A percentile compares a stretch with the other conserved stretches of the same genome.
phyloP scores from a whole-genome alignment of 2,888 invertebrate species.

The Caenorhabditis imperialis region DNA sequence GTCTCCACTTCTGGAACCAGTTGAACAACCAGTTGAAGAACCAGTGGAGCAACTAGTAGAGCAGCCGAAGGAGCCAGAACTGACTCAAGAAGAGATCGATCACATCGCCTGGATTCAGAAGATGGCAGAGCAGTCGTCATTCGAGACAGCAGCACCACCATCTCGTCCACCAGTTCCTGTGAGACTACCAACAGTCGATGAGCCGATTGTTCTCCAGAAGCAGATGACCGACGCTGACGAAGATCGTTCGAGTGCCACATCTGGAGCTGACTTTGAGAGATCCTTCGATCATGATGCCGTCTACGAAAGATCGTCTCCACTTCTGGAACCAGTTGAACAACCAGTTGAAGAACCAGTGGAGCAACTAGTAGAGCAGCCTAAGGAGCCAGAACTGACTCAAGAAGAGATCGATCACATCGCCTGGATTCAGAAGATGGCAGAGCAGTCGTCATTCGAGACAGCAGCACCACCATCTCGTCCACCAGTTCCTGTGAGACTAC shows the following conservation, averaged over 20 bases:
- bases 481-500: slow-evolving; percentile 7
- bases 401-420: slow-evolving; percentile 54
- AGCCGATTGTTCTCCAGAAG: neutral
- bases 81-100: slow-evolving; percentile 48
- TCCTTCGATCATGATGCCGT: slow-evolving; percentile 18
- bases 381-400: slow-evolving; percentile 27
- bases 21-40: too few species aligned
- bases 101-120: slow-evolving; percentile 54
- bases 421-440: slow-evolving; percentile 38
- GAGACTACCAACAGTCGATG: slow-evolving; percentile 12
- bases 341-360: slow-evolving; percentile 4
- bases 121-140: slow-evolving; percentile 40
- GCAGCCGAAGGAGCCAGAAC: slow-evolving; percentile 8
- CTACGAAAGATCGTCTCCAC: slow-evolving; percentile 27
- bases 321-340: slow-evolving; percentile 16
- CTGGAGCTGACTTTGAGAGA: slow-evolving; percentile 25
- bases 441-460: slow-evolving; percentile 28
- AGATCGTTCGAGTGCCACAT: slow-evolving; percentile 26
- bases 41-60: too few species aligned
- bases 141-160: slow-evolving; percentile 25
- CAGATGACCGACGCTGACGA: slow-evolving; percentile 1
- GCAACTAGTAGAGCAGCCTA: neutral
- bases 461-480: slow-evolving; percentile 5
- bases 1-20: too few species aligned
- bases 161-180: slow-evolving; percentile 15